phyloP scores from a whole-genome alignment of 2,888 invertebrate genomes.

The Galerucella nymphaeae region DNA sequence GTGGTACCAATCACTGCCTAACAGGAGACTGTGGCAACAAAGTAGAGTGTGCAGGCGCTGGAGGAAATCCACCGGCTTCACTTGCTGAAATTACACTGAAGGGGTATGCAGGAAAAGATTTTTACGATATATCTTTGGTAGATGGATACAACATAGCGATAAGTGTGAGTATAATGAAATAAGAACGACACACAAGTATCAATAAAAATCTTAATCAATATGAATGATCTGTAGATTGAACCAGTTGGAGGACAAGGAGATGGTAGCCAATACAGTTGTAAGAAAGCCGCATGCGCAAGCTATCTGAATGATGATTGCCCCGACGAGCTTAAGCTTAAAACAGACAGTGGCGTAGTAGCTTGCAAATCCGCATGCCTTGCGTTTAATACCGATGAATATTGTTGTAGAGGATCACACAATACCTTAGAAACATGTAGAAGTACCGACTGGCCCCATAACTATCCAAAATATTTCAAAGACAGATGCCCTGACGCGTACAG shows the following conservation, averaged over 20 bases:
- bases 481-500: conserved; percentile 68
- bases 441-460: conserved; percentile 58
- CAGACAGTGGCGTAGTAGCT: conserved; percentile 57
- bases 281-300: conserved; percentile 56
- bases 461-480: conserved; percentile 64
- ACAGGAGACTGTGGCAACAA: conserved; percentile 64
- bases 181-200: too few relatives aligned
- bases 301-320: conserved; percentile 63
- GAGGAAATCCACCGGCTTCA: conserved; percentile 63
- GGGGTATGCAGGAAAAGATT: conserved; percentile 61
- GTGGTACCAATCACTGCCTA: conserved; percentile 55
- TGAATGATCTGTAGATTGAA: conserved; percentile 51
- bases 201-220: too few relatives aligned
- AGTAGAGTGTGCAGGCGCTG: conserved; percentile 64
- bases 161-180: conserved; percentile 48
- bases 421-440: conserved; percentile 63
- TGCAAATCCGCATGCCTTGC: conserved; percentile 67
- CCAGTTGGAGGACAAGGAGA: conserved; percentile 53
- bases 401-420: conserved; percentile 64
- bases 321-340: conserved; percentile 54
- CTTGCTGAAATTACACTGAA: conserved; percentile 65
- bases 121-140: conserved; percentile 67
- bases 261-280: conserved; percentile 60
- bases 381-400: conserved; percentile 65
- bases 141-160: conserved; percentile 66